Evolutionary conservation across 2,797 vertebrate species (phyloP), one percentile per base, ranked within the genome.

Genomic region (Hylomyscus alleni): DNA sequence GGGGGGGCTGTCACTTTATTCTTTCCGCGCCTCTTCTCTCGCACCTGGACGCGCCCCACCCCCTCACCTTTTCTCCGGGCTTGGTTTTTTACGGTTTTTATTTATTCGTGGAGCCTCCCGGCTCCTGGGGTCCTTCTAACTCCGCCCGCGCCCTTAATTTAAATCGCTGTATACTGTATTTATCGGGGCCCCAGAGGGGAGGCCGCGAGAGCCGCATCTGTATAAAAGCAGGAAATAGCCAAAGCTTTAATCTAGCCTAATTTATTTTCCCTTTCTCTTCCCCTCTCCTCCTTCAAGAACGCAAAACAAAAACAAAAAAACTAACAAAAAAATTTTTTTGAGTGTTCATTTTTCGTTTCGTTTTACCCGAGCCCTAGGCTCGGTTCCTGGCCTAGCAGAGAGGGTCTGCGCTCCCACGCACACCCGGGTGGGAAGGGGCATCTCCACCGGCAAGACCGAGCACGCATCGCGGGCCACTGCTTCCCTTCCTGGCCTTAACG

Each of bases 111-210:
- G 98, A 96, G 97, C 97, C 94, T 90, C 94, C 95, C 31, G 24
- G 96, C 73, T 98, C 97, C 97, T 90, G 89, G 96, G 94, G 96
- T 97, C 97, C 97, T 97, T 97, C 97, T 96, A 97, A 98, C 97
- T 98, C 97, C 87, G 98, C 98, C 97, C 95, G 98, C 97, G 98
- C 97, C 97, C 98, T 98, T 98, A 98, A 98, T 98, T 98, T 98
- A 98, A 98, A 98, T 97, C 97, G 96, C 98, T 98, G 96, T 98
- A 97, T 98, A 98, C 98, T 98, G 98, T 98, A 98, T 98, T 98
- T 98, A 98, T 98, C 97, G 91, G 98, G 98, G 97, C 97, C 97
- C 97, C 95, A 91, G 97, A 97, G 97, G 97, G 97, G 98, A 97
- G 97, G 97, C 97, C 96, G 90, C 96, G 97, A 98, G 98, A 98